Evolutionary conservation across 1,140 invertebrate genomes (phyloP), one percentile per base, ranked within the genome.

Genomic region (Diachasma alloeum): DNA sequence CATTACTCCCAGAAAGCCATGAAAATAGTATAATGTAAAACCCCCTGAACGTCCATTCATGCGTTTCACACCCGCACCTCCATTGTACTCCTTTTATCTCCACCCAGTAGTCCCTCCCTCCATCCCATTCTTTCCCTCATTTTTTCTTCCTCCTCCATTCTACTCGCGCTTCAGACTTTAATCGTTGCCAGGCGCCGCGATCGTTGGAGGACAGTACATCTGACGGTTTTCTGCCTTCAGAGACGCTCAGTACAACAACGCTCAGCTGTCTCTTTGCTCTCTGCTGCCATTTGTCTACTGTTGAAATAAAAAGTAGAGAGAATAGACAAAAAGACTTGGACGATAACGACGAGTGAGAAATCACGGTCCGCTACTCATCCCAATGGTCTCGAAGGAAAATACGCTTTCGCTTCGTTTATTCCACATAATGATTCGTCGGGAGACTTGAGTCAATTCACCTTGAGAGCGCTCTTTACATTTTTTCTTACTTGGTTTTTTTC

Each of bases 391-490:
- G 42, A 31, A 72, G 44, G 22, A 46, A 72, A 46, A 46, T 44
- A 39, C 67, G 36, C 36, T 39, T 48, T 48, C 24, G 17, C 10
- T 72, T 72, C 24, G 24, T 72, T 31, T 63, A 63, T 63, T 22
- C 69, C 19, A 8, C 44, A 24, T 72, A 72, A 72, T 48, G 69
- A 72, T 70, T 70, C 39, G 67, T 37, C 31, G 24, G 17, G 67
- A 13, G 36, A 26, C 24, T 63, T 63, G 22, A 63, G 59, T 26
- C 59, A 63, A 63, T 63, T 63, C 59, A 63, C 59, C 24, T 26
- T 26, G 19, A 26, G 59, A 26, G 59, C 11, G 24, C 24, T 26
- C 48, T 26, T 26, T 63, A 63, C 48, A n/a, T 53, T 26, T 31
- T 63, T 63, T 31, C 22, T 63, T 63, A n/a, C 59, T 0, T 4